phyloP scores from a whole-genome alignment of 2,113 vertebrate species.

The Cynopterus brachyotis region DNA sequence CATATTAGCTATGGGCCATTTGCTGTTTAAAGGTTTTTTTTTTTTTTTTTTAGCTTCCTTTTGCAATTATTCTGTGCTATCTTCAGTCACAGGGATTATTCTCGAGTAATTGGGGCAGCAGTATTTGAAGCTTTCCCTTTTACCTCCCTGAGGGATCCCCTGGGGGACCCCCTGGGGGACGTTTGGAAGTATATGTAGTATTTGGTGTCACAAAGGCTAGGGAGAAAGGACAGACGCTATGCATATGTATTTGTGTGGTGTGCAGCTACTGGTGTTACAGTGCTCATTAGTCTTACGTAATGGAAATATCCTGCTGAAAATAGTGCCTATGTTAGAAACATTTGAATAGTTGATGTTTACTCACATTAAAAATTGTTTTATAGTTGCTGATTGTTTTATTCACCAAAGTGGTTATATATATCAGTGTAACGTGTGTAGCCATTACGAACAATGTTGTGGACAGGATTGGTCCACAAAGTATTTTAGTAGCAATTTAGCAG shows the following conservation, averaged over 20 bases:
- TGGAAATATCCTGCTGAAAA: not conserved
- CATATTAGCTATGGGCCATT: not conserved
- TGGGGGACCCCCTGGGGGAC: not conserved
- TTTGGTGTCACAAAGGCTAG: not conserved
- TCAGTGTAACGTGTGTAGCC: not conserved
- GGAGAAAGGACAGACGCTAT: not conserved
- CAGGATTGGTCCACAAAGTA: not conserved
- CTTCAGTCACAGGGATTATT: not conserved
- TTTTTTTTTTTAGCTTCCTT: not conserved
- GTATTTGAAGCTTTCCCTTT: not conserved
- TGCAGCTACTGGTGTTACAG: not conserved
- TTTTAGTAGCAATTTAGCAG: not conserved
- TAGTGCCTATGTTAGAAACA: not conserved
- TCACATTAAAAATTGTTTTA: conserved; percentile 16
- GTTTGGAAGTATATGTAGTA: not conserved
- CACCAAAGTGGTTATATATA: not conserved
- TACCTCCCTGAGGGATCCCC: too few relatives aligned
- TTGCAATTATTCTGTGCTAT: not conserved
- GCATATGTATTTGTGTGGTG: not conserved
- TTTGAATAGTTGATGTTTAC: not conserved
- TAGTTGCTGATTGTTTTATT: not conserved
- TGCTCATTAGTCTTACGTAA: not conserved
- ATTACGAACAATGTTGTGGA: not conserved
- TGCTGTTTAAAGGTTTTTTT: not conserved
- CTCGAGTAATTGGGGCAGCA: not conserved